phyloP scores from a whole-genome alignment of 2,888 invertebrate species.

The Hoplodrina ambigua region DNA sequence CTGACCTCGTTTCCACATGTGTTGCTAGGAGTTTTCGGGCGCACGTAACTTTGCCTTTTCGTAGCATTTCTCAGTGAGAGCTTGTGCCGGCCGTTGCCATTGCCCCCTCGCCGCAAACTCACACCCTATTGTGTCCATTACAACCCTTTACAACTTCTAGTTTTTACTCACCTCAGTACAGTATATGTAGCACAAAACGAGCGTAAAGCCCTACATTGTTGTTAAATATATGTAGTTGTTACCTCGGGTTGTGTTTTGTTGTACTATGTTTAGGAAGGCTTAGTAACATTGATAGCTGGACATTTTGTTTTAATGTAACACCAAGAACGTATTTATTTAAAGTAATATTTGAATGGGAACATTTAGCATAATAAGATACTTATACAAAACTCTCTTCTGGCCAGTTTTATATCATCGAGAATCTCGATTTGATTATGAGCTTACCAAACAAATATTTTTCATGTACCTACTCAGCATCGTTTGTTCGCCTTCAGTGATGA shows the following conservation, averaged over 20 bases:
- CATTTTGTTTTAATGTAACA: not conserved
- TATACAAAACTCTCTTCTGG: not conserved
- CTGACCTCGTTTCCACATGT: conserved; percentile 75
- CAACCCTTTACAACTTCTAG: conserved; percentile 78
- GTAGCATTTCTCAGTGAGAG: conserved; percentile 78
- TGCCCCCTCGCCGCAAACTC: conserved; percentile 78
- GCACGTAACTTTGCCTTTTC: conserved; percentile 81
- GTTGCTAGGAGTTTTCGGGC: conserved; percentile 75
- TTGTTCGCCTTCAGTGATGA: conserved; percentile 77
- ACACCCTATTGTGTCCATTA: conserved; percentile 80
- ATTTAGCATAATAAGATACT: not conserved
- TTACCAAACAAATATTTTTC: conserved; percentile 31
- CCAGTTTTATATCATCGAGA: not conserved
- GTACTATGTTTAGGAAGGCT: conserved; percentile 30
- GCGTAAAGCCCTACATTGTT: conserved; percentile 53
- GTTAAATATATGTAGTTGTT: conserved; percentile 47
- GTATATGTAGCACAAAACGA: conserved; percentile 62
- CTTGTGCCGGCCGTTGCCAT: conserved; percentile 72
- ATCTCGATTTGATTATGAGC: not conserved
- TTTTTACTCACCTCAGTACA: conserved; percentile 74
- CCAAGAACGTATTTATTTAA: not conserved
- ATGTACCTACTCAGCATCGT: conserved; percentile 66
- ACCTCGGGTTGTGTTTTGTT: conserved; percentile 29
- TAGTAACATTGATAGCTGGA: not conserved
- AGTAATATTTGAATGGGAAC: not conserved